Evolutionary conservation across 2,888 invertebrate species (phyloP).

Genomic region (Sceliomorpha sp.): DNA sequence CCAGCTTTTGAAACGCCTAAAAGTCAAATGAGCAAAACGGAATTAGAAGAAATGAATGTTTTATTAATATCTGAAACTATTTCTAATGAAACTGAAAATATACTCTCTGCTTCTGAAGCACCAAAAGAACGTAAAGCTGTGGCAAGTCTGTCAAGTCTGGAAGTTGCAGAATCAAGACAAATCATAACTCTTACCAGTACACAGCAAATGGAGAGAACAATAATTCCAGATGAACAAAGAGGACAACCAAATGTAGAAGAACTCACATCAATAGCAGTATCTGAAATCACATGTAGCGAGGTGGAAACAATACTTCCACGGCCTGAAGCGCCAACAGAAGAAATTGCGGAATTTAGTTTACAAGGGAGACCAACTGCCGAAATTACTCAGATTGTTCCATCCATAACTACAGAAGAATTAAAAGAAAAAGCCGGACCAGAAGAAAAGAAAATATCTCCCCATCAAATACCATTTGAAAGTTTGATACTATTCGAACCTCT

Average conservation of each 20-base stretch:
- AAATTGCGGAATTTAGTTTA: slow-evolving; percentile 70
- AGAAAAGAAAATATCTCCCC: slow-evolving; percentile 70
- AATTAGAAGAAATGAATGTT: slow-evolving; percentile 66
- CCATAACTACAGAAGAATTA: slow-evolving; percentile 68
- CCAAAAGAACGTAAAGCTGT: slow-evolving; percentile 76
- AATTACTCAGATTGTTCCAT: slow-evolving; percentile 70
- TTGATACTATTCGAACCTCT: slow-evolving; percentile 73
- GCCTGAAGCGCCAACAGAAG: slow-evolving; percentile 67
- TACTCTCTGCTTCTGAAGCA: slow-evolving; percentile 57
- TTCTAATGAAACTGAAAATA: slow-evolving; percentile 67
- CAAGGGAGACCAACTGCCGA: slow-evolving; percentile 75
- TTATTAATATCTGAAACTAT: slow-evolving; percentile 68
- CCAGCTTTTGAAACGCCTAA: slow-evolving; percentile 56
- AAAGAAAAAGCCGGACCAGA: slow-evolving; percentile 61
- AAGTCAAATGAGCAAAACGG: slow-evolving; percentile 62
- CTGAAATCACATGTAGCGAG: slow-evolving; percentile 62
- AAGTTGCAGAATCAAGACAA: slow-evolving; percentile 73
- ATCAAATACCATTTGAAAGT: slow-evolving; percentile 79
- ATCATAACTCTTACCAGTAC: slow-evolving; percentile 62
- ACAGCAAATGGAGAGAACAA: slow-evolving; percentile 56
- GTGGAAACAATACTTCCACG: slow-evolving; percentile 70
- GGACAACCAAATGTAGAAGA: slow-evolving; percentile 67
- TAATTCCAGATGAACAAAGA: slow-evolving; percentile 61
- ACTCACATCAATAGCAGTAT: slow-evolving; percentile 62
- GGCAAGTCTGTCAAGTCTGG: slow-evolving; percentile 72